phyloP scores from a whole-genome alignment of 2,113 vertebrate genomes.

The Carassius carassius region DNA sequence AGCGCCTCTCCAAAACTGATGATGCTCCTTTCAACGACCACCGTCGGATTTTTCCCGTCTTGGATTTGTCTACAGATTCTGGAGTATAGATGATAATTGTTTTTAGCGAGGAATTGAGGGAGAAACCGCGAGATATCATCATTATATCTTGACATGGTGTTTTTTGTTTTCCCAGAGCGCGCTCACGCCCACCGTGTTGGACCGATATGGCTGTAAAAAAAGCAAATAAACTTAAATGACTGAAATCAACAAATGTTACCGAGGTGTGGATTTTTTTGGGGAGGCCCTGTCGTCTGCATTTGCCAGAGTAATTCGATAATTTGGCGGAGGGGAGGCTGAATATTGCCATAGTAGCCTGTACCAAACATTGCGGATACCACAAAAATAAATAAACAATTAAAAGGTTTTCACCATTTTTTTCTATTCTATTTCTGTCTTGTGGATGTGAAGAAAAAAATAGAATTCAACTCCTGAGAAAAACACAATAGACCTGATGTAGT shows the following conservation, averaged over 20 bases:
- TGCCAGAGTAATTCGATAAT: conserved; percentile 61
- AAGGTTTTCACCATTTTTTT: conserved; percentile 64
- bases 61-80: conserved; percentile 65
- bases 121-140: conserved; percentile 40
- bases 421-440: conserved; percentile 67
- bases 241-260: conserved; percentile 75
- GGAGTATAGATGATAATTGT: conserved; percentile 76
- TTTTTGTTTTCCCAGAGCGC: conserved; percentile 66
- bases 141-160: conserved; percentile 58
- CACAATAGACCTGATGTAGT: conserved; percentile 62
- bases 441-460: conserved; percentile 26
- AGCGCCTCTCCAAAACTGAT: conserved; percentile 64
- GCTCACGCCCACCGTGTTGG: conserved; percentile 73
- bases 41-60: conserved; percentile 65
- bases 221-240: conserved; percentile 65
- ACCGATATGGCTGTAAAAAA: conserved; percentile 23
- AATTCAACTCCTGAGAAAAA: conserved; percentile 65
- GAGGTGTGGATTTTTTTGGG: conserved; percentile 67
- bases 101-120: conserved; percentile 34
- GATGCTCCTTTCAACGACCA: conserved; percentile 65
- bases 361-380: conserved; percentile 72
- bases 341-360: conserved; percentile 55
- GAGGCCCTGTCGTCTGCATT: conserved; percentile 69
- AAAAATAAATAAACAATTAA: conserved; percentile 73
- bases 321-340: conserved; percentile 57